Percentiles rank a stretch among this genome's conserved stretches.
These are phyloP conservation scores for Ephialtes manifestator DNA, from an alignment of 2,888 invertebrate species.

Conservation along the genomic window DNA sequence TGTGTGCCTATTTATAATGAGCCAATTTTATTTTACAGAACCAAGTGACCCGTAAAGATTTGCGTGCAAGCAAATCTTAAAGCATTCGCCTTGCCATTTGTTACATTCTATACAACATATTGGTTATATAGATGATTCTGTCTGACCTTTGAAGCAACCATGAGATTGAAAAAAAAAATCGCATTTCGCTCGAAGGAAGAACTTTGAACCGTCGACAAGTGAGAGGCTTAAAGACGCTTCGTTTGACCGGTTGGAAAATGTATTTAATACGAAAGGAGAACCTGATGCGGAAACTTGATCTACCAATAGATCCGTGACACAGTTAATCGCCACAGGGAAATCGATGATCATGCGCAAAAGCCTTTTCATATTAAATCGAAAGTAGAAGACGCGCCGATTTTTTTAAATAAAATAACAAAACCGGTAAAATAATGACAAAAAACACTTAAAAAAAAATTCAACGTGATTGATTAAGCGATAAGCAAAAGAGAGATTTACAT, in stretches of 20 bases:
- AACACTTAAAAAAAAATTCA: too few species aligned
- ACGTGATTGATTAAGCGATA: neutral
- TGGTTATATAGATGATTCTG: slow-evolving; percentile 8
- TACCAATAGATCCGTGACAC: slow-evolving; percentile 1
- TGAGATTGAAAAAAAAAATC: neutral
- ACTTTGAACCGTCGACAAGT: slow-evolving; percentile 47
- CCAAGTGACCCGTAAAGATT: neutral
- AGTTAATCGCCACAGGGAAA: slow-evolving; percentile 4
- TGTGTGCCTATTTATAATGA: neutral
- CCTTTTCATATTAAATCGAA: neutral
- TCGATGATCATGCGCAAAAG: neutral
- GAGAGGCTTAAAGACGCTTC: slow-evolving; percentile 44
- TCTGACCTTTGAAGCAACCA: slow-evolving; percentile 21
- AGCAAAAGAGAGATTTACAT: neutral
- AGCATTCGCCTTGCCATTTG: slow-evolving; percentile 39
- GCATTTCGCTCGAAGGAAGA: slow-evolving; percentile 20
- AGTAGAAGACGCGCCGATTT: neutral
- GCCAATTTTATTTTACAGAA: slow-evolving; percentile 24
- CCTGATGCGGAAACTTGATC: slow-evolving; percentile 37
- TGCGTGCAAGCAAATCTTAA: slow-evolving; percentile 12
- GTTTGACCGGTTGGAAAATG: slow-evolving; percentile 57
- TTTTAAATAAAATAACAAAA: neutral
- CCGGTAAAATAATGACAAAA: neutral
- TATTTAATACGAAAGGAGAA: slow-evolving; percentile 34
- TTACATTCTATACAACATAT: neutral